Percentiles rank a stretch among this genome's conserved stretches.
These are phyloP conservation scores for Zeugodacus cucurbitae DNA, from an alignment of 1,140 invertebrate genomes.

Conservation along the genomic window DNA sequence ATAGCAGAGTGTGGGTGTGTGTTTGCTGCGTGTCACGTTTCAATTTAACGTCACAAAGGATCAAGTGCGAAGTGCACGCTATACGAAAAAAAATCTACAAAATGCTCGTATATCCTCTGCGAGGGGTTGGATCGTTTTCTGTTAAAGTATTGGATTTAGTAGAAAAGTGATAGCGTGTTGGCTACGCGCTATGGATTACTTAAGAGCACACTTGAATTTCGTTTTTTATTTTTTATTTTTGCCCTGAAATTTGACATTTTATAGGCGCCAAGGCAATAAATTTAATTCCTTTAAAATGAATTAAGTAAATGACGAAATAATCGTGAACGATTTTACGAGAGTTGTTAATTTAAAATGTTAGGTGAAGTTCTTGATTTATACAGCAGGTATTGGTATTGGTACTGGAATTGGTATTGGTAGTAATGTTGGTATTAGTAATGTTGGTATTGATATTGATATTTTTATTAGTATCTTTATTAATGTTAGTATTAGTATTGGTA, in stretches of 20 bases:
- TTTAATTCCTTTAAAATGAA: too few relatives aligned
- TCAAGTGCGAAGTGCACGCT: slow-evolving; percentile 20
- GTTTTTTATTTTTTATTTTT: background rate
- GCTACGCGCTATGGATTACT: background rate
- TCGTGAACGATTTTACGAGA: too few relatives aligned
- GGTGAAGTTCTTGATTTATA: too few relatives aligned
- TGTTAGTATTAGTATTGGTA: too few relatives aligned
- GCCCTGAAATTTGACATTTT: too few relatives aligned
- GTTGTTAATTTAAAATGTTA: too few relatives aligned
- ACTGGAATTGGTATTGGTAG: background rate
- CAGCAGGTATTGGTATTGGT: background rate
- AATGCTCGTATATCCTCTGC: background rate
- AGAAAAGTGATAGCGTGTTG: background rate
- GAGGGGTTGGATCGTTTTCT: background rate
- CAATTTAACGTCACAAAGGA: slow-evolving; percentile 20
- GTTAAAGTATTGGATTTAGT: background rate
- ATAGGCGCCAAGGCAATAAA: too few relatives aligned
- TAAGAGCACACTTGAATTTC: background rate
- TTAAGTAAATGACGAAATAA: too few relatives aligned
- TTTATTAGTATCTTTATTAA: too few relatives aligned
- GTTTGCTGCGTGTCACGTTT: slow-evolving; percentile 13
- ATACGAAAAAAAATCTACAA: background rate
- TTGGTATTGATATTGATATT: too few relatives aligned
- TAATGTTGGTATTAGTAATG: too few relatives aligned
- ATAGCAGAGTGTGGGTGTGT: background rate